Conservation (phyloP, 2,113 vertebrate genomes). For the Thamnophis sirtalis region DNA sequence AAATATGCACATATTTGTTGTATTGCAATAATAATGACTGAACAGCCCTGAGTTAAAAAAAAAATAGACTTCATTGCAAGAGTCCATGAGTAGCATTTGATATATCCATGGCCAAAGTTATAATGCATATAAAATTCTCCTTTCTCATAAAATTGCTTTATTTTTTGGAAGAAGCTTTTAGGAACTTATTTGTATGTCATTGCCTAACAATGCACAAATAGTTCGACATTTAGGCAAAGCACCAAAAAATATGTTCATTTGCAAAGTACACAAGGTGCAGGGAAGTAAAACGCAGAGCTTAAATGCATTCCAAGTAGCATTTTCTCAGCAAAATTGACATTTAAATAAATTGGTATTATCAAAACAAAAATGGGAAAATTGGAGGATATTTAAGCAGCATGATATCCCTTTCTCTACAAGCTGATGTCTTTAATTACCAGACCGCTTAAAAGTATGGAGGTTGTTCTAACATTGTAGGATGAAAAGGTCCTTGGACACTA, state of each 20-base stretch:
- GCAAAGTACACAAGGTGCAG: not conserved
- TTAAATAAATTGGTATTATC: not conserved
- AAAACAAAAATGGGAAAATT: not conserved
- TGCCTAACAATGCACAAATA: not conserved
- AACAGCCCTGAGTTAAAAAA: not conserved
- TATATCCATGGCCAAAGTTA: not conserved
- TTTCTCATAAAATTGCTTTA: not conserved
- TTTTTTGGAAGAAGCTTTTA: not conserved
- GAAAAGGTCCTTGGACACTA: not conserved
- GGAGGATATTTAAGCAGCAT: not conserved
- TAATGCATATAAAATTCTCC: not conserved
- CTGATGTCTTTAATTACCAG: not conserved
- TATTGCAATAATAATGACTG: not conserved
- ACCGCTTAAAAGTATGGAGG: not conserved
- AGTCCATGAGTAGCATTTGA: not conserved
- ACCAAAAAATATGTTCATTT: conserved; percentile 17
- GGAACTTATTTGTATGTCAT: not conserved
- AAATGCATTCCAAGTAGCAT: conserved; percentile 14
- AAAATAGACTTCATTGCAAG: not conserved
- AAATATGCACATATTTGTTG: not conserved
- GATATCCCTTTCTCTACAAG: not conserved
- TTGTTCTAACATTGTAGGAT: not conserved
- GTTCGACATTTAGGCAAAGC: not conserved
- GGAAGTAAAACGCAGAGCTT: not conserved
- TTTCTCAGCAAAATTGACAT: not conserved